phyloP scores from a whole-genome alignment of 1,140 invertebrate genomes.

The Cardiocondyla obscurior region DNA sequence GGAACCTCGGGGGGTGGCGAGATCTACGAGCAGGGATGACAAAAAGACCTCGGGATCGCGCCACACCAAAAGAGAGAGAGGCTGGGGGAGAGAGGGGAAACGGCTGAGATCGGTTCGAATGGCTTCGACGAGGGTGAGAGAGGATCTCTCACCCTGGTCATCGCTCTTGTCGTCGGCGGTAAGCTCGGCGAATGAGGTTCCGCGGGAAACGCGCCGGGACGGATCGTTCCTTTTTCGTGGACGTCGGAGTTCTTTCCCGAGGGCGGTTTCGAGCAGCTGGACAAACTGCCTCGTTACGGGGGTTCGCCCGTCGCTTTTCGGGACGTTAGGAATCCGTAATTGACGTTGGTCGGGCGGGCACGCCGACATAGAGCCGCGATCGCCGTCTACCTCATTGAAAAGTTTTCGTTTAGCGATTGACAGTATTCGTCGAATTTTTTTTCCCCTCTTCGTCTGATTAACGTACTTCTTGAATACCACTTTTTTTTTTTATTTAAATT shows the following conservation, averaged over 20 bases:
- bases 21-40: constrained; percentile 78
- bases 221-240: constrained; percentile 55
- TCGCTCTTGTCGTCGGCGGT: constrained; percentile 69
- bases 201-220: constrained; percentile 38
- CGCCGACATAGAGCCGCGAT: constrained; percentile 24
- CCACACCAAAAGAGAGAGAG: constrained; percentile 50
- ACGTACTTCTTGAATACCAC: neutral
- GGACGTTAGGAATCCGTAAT: constrained; percentile 44
- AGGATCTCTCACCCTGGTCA: constrained; percentile 66
- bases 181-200: constrained; percentile 58
- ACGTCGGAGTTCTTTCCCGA: constrained; percentile 55
- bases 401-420: constrained; percentile 50
- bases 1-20: constrained; percentile 65
- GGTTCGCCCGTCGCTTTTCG: constrained; percentile 52
- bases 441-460: neutral
- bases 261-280: constrained; percentile 16
- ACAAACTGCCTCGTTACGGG: constrained; percentile 41
- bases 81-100: neutral
- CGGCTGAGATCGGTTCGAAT: constrained; percentile 71
- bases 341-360: constrained; percentile 1
- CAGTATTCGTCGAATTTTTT: constrained; percentile 49
- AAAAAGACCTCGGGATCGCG: constrained; percentile 74
- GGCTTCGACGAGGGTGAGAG: constrained; percentile 61
- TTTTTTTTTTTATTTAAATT: neutral
- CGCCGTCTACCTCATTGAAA: constrained; percentile 44